A percentile compares a stretch with the other conserved stretches of the same genome.
These are phyloP conservation scores for Megatriorchis doriae DNA, from an alignment of 2,113 vertebrate genomes.

Conservation along the genomic window DNA sequence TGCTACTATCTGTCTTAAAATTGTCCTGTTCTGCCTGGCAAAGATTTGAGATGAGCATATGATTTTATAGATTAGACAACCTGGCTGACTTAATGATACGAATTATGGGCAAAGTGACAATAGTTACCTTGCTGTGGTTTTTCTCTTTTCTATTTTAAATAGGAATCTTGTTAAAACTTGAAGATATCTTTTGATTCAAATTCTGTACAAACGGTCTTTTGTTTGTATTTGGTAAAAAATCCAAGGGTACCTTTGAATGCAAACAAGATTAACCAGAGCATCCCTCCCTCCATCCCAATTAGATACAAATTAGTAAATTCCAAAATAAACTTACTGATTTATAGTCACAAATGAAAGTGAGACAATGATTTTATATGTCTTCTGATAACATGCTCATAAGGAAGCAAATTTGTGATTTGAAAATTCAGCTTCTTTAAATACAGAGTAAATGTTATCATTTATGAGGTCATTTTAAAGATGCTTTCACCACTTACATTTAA, in stretches of 20 bases:
- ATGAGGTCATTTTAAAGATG: not conserved
- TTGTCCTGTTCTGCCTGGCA: not conserved
- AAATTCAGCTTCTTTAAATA: not conserved
- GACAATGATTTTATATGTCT: not conserved
- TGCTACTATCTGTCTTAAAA: not conserved
- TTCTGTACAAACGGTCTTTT: not conserved
- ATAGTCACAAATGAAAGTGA: not conserved
- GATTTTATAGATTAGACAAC: not conserved
- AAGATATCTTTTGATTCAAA: not conserved
- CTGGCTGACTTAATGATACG: fast-evolving
- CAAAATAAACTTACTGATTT: not conserved
- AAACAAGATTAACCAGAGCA: not conserved
- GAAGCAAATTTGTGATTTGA: not conserved
- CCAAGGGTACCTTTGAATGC: not conserved
- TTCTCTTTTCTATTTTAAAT: not conserved
- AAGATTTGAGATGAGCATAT: not conserved
- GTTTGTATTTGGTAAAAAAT: not conserved
- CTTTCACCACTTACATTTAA: not conserved
- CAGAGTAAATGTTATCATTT: not conserved
- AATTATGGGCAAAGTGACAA: not conserved
- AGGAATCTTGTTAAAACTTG: not conserved
- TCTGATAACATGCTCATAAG: not conserved
- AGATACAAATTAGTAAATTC: not conserved
- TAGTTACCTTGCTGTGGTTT: not conserved
- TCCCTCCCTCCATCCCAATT: not conserved